phyloP scores from a whole-genome alignment of 2,888 invertebrate species.

The Cataglyphis albicans region DNA sequence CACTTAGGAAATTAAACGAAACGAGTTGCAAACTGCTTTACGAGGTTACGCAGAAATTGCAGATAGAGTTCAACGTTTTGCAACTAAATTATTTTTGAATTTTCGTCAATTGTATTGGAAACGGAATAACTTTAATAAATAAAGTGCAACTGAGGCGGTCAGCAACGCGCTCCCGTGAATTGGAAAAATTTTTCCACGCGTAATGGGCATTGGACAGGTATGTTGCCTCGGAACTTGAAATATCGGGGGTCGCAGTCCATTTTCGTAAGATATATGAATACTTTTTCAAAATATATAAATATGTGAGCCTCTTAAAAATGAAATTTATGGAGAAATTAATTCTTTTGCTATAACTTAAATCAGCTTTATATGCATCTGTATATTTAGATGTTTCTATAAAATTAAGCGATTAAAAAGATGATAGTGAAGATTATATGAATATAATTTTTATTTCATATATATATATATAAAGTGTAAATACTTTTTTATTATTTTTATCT shows the following conservation, averaged over 20 bases:
- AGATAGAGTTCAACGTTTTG: neutral
- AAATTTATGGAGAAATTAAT: neutral
- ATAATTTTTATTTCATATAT: neutral
- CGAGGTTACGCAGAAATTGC: slow-evolving; percentile 15
- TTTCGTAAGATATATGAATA: neutral
- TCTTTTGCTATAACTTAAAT: neutral
- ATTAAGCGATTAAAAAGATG: neutral
- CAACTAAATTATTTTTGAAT: slow-evolving; percentile 16
- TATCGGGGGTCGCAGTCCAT: neutral
- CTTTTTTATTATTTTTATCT: no score
- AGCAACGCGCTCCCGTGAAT: neutral
- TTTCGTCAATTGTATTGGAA: neutral
- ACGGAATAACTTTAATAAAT: slow-evolving; percentile 25
- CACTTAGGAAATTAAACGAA: slow-evolving; percentile 42
- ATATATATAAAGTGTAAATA: no score
- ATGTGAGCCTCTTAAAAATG: neutral
- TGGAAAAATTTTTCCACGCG: neutral
- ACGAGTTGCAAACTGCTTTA: neutral
- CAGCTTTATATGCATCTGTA: neutral
- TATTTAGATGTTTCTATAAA: neutral
- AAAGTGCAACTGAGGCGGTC: slow-evolving; percentile 2
- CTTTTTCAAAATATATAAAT: slow-evolving; percentile 7
- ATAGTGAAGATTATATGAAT: neutral
- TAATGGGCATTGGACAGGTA: neutral
- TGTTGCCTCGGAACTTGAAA: slow-evolving; percentile 11